Conservation (phyloP, 2,797 vertebrate species). For the Fratercula arctica region DNA sequence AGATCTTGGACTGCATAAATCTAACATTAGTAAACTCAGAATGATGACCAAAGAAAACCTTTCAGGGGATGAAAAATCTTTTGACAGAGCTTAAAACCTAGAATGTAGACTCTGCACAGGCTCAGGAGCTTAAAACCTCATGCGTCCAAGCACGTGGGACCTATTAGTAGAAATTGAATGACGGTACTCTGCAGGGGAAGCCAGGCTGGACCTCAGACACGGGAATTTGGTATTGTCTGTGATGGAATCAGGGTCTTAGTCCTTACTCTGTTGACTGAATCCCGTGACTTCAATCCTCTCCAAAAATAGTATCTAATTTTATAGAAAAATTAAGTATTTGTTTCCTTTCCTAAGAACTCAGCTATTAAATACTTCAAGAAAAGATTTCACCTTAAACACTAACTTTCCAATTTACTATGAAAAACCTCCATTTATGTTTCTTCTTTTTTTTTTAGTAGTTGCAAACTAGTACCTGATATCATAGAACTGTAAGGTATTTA, state of each 20-base stretch:
- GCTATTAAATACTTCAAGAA: neutral
- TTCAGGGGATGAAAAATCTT: neutral
- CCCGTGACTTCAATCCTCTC: fast-evolving
- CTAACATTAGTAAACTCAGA: neutral
- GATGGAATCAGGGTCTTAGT: neutral
- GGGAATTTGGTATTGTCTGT: neutral
- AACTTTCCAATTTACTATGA: neutral
- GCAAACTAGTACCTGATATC: neutral
- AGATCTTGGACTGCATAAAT: neutral
- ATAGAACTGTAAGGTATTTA: neutral
- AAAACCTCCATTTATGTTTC: neutral
- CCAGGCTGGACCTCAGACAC: neutral
- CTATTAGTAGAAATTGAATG: neutral
- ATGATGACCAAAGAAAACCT: neutral
- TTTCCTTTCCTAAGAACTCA: neutral
- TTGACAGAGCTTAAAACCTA: neutral
- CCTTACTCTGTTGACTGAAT: neutral
- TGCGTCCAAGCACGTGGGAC: neutral
- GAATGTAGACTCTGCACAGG: fast-evolving
- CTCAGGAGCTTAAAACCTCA: neutral
- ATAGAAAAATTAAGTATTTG: neutral
- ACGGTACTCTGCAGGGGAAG: neutral
- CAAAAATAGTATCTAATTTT: neutral
- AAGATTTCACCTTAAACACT: neutral
- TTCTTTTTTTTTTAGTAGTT: neutral